These are phyloP conservation scores for Acyrthosiphon pisum DNA, from an alignment of 1,140 invertebrate genomes.

Conservation along the genomic window DNA sequence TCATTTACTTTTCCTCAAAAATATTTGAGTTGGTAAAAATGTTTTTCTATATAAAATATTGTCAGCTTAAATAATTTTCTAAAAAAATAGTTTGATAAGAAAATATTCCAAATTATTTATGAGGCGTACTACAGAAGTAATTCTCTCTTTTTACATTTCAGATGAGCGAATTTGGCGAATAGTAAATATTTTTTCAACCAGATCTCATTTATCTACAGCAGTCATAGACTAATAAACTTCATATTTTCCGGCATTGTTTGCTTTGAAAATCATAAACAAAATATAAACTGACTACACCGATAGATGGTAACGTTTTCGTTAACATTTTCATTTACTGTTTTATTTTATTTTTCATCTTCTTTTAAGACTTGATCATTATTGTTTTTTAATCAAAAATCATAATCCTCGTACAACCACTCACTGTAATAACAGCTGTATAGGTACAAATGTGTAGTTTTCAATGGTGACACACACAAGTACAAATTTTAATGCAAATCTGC, in stretches of 20 bases:
- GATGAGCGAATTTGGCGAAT: neutral
- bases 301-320: neutral
- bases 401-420: neutral
- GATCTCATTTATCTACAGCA: no score
- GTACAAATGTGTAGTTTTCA: neutral
- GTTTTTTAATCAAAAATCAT: neutral
- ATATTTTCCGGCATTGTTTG: neutral
- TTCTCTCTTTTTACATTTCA: neutral
- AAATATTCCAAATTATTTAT: neutral
- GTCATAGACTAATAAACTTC: no score
- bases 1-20: neutral
- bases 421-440: neutral
- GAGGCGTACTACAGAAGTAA: neutral
- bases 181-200: neutral
- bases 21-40: neutral
- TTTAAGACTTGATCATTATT: neutral
- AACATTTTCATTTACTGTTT: neutral
- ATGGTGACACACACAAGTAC: neutral
- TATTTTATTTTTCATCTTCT: conserved; percentile 3
- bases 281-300: neutral
- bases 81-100: neutral
- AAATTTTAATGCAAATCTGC: neutral
- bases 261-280: neutral
- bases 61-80: neutral
- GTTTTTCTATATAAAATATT: neutral